Base-by-base conservation (phyloP, 1,140 invertebrate species). In the Teleopsis dalmanni region DNA sequence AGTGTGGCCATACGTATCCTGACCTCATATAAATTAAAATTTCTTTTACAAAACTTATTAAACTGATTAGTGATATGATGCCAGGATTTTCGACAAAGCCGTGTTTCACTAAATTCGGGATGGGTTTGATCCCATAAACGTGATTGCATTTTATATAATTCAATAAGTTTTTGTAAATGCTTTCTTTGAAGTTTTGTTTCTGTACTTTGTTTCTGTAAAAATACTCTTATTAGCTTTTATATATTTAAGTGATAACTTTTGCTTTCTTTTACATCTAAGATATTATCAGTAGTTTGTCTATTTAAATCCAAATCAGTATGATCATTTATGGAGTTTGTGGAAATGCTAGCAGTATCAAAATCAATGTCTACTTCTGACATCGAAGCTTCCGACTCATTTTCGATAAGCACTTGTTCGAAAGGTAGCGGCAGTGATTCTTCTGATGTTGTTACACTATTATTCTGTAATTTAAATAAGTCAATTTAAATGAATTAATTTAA, bases 41-140 rank as follows among this genome's bases (percentile, higher is more conserved):
- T 40, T 0, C 62, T 57, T 0, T 56, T 52, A 9, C 62, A 65
- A 27, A 60, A 47, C 2, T 44, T 49, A 13, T 55, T 56, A 59
- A 57, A 65, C 0, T 42, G 38, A 0, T 57, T 47, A 7, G 62
- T 65, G 7, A 65, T 62, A 14, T 51, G 42, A 0, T 51, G 47
- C 62, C 62, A 65, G 8, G 62, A 65, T 4, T 58, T 42, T 2
- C 62, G 54, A 3, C 62, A 56, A 3, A 58, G 34, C 0, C 55
- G 53, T 31, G 54, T 47, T 31, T 65, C 48, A 14, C 57, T 51
- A 16, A 65, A 65, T 26, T 65, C 52, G 0, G 43, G 18, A 35
- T 65, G 62, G 3, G 53, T 33, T 14, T 64, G 59, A 34, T 65
- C 60, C 59, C 62, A 65, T 1, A 65, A 59, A 0, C 58, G 58